Percentiles rank a stretch among this genome's conserved stretches.
These are phyloP conservation scores for Cyprinodon tularosa DNA, from an alignment of 2,113 vertebrate genomes.

Conservation along the genomic window DNA sequence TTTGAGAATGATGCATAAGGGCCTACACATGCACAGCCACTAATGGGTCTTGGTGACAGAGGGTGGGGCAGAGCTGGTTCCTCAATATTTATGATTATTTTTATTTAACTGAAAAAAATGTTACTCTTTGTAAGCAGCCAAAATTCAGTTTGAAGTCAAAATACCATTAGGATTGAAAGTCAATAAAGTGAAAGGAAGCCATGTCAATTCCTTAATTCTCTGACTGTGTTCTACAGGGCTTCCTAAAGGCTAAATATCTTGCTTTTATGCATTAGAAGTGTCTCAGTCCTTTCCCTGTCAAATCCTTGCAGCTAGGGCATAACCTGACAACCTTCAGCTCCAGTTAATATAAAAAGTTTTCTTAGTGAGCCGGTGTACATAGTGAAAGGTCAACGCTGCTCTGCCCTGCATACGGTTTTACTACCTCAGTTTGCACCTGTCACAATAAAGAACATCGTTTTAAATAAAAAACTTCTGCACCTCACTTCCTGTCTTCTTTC, in stretches of 20 bases:
- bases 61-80: too few relatives aligned
- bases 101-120: neutral
- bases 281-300: neutral
- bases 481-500: slow-evolving; percentile 27
- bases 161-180: neutral
- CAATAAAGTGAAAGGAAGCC: slow-evolving; percentile 17
- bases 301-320: slow-evolving; percentile 7
- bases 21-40: too few relatives aligned
- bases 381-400: neutral
- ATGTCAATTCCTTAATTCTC: slow-evolving; percentile 20
- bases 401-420: neutral
- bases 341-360: neutral
- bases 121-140: neutral
- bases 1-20: too few relatives aligned
- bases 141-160: neutral
- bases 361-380: neutral
- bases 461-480: neutral
- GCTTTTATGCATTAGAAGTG: slow-evolving; percentile 12
- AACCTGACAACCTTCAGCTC: neutral
- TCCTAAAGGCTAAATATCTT: slow-evolving; percentile 21
- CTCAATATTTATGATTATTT: too few relatives aligned
- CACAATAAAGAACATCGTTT: neutral
- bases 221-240: slow-evolving; percentile 5
- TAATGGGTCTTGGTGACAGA: too few relatives aligned
- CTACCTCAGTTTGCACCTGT: neutral